Base-by-base conservation (phyloP, 1,140 invertebrate genomes). In the Heterodera schachtii region DNA sequence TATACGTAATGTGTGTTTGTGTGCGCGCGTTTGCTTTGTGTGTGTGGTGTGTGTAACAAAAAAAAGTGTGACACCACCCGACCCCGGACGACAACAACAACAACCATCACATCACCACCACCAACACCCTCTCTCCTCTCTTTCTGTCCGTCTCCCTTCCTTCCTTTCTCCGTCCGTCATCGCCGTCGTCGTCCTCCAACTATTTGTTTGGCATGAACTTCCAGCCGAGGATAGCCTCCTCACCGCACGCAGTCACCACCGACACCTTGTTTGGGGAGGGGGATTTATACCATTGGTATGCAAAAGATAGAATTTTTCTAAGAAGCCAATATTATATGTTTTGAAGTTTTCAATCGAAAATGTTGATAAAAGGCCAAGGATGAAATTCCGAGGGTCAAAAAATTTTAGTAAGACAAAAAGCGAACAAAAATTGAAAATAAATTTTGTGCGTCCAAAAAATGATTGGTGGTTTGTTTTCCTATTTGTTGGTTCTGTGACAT, bases 171-270 rank as follows among this genome's bases (percentile, higher is more conserved):
- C 31, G 31, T n/a, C 77, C 43, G 43, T 78, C 8, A 13, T 69
- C 19, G 46, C n/a, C 70, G 70, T 41, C 47, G 43, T 43, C 57
- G 44, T 11, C 6, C 49, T 8, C 11, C 49, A 52, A 52, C 79
- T 85, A 84, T 71, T 84, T 78, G 73, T 87, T 88, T 31, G 86
- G 84, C 86, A 88, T 88, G 79, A 87, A 88, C 81, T 88, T 88
- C 84, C 84, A 88, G 19, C 86, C 87, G 19, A 88, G 84, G 78
- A 88, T 80, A 46, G 81, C 83, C 80, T 88, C 87, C 79, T 88
- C 87, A 66, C 88, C 88, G 71, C 86, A 88, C 69, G 87, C 87
- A 73, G 85, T 75, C 46, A 87, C 86, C 73, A 89, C 87, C 60
- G 83, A 74, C 66, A 84, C 66, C 83, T 82, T 8, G 52, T 16